A percentile compares a stretch with the other conserved stretches of the same genome.
Conservation (phyloP, 2,888 invertebrate genomes). For the Agrilus biguttatus region DNA sequence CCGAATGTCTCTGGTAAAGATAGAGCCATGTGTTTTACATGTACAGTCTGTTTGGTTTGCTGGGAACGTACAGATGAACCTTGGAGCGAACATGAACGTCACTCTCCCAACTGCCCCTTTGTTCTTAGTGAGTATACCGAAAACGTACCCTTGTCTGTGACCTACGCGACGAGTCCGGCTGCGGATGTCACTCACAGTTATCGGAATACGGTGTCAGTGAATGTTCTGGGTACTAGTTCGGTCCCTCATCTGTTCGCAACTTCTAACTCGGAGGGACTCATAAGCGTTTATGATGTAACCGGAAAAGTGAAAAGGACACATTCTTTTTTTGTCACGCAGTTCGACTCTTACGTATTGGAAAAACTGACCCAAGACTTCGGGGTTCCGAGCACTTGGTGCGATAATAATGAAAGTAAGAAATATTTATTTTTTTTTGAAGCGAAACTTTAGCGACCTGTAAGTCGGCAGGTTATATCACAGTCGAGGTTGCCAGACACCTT, state of each 20-base stretch:
- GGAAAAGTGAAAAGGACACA: conserved; percentile 59
- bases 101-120: conserved; percentile 86
- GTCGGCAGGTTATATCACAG: no score
- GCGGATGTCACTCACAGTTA: conserved; percentile 26
- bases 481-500: no score
- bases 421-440: background rate
- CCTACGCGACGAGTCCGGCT: conserved; percentile 72
- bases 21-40: conserved; percentile 91
- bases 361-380: conserved; percentile 30
- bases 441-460: background rate
- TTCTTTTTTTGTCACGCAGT: conserved; percentile 37
- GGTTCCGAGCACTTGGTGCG: conserved; percentile 20
- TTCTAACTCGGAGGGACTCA: conserved; percentile 45
- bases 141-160: conserved; percentile 80
- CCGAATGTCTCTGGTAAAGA: conserved; percentile 83
- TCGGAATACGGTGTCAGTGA: conserved; percentile 14
- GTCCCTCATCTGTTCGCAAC: conserved; percentile 35
- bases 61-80: conserved; percentile 97
- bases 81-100: conserved; percentile 93
- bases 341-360: conserved; percentile 29
- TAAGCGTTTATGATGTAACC: conserved; percentile 74
- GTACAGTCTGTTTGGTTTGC: conserved; percentile 85
- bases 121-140: conserved; percentile 90
- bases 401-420: conserved; percentile 23
- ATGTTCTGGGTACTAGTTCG: conserved; percentile 23